Conservation (phyloP, 1,140 invertebrate genomes). For the Cherax destructor region DNA sequence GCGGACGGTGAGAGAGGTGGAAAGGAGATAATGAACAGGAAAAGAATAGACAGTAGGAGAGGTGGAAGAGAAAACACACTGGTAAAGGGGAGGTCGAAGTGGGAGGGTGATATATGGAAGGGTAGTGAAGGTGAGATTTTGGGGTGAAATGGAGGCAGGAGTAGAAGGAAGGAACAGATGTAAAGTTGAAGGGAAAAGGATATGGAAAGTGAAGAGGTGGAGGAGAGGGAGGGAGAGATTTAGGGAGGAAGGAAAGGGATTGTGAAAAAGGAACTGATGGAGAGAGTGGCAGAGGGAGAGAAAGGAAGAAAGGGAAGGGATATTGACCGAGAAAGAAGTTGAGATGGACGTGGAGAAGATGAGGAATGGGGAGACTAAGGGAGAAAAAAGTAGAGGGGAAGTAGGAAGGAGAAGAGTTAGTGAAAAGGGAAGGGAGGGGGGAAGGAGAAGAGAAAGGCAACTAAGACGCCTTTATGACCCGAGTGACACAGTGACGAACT, state of each 20-base stretch:
- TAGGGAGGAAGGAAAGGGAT: background rate
- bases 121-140: background rate
- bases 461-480: constrained; percentile 21
- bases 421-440: background rate
- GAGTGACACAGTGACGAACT: constrained; percentile 39
- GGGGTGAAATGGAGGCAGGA: background rate
- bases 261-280: no score
- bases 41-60: no score
- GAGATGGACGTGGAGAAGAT: no score
- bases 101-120: background rate
- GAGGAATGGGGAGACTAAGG: no score
- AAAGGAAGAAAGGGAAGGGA: background rate
- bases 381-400: background rate
- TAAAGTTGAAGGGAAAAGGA: background rate
- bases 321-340: no score
- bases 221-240: background rate
- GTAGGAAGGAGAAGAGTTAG: background rate
- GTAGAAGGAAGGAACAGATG: background rate
- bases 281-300: background rate
- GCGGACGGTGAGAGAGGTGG: no score
- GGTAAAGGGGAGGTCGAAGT: no score
- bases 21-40: no score
- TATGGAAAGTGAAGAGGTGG: background rate
- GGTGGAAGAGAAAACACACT: no score
- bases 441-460: background rate